Percentiles rank a stretch among this genome's conserved stretches.
These are phyloP conservation scores for Raillietiella orientalis DNA, from an alignment of 2,888 invertebrate genomes.

Conservation along the genomic window DNA sequence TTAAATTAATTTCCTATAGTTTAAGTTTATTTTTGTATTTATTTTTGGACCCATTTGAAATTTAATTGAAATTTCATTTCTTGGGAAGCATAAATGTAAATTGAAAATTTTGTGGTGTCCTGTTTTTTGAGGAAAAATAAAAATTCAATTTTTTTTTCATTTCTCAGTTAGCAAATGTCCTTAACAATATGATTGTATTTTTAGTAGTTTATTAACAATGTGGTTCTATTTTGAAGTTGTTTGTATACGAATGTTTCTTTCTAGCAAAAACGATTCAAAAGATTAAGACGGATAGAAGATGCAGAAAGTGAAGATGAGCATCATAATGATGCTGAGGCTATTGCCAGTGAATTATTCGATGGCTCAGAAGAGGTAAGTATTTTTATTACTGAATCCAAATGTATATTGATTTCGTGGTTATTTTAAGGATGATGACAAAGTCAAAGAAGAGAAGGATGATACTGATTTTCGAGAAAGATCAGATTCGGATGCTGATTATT, in stretches of 20 bases:
- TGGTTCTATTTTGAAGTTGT: not conserved
- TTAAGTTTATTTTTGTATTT: too few relatives aligned
- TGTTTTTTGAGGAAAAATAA: not conserved
- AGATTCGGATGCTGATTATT: constrained; percentile 20
- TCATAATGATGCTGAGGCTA: constrained; percentile 55
- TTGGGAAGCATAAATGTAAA: not conserved
- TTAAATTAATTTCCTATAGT: too few relatives aligned
- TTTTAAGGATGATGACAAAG: not conserved
- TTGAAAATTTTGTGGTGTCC: not conserved
- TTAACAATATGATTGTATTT: too few relatives aligned
- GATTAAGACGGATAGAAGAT: constrained; percentile 47
- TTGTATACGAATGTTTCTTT: not conserved
- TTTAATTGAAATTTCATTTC: too few relatives aligned
- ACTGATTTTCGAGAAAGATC: constrained; percentile 13
- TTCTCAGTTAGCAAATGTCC: not conserved
- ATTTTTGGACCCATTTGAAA: too few relatives aligned
- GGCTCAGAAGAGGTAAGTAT: constrained; percentile 45
- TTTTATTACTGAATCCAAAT: constrained; percentile 8
- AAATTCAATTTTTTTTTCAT: not conserved
- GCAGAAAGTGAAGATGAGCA: constrained; percentile 23
- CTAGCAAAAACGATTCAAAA: constrained; percentile 35
- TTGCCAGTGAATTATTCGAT: constrained; percentile 60
- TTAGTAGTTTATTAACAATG: too few relatives aligned
- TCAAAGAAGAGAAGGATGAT: constrained; percentile 29
- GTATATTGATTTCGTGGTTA: constrained; percentile 4